Conservation (phyloP, 2,888 invertebrate species). For the Eueremaeus valkanovi region DNA sequence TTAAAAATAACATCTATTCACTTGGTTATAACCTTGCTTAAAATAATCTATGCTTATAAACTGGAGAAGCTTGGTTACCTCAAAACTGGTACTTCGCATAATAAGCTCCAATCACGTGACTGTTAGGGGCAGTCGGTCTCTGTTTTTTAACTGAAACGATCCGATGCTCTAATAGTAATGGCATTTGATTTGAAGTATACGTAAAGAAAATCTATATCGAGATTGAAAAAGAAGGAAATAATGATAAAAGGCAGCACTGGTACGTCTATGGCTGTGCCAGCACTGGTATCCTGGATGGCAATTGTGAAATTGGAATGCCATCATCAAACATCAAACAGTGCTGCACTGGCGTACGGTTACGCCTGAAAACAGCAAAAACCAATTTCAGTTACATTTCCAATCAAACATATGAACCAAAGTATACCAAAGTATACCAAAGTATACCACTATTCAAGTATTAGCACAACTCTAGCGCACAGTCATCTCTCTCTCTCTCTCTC, state of each 20-base stretch:
- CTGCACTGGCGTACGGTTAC: slow-evolving; percentile 3
- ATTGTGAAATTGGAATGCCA: slow-evolving; percentile 31
- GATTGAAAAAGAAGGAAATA: slow-evolving; percentile 23
- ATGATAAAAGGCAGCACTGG: not conserved
- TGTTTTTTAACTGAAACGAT: slow-evolving; percentile 1
- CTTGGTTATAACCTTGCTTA: no score
- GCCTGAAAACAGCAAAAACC: slow-evolving; percentile 32
- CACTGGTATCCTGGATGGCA: slow-evolving; percentile 16
- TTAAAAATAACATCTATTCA: no score
- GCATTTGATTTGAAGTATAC: slow-evolving; percentile 7
- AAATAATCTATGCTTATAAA: no score
- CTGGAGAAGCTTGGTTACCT: no score
- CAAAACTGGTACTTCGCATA: not conserved
- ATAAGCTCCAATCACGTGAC: not conserved
- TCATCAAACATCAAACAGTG: not conserved
- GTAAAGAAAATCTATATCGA: slow-evolving; percentile 19
- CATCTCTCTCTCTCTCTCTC: not conserved
- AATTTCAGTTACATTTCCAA: slow-evolving; percentile 29
- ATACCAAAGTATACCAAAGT: no score
- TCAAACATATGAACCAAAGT: slow-evolving; percentile 5
- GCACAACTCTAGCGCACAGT: not conserved
- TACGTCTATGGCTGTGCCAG: not conserved
- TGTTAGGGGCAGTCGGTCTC: not conserved
- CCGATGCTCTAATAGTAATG: not conserved
- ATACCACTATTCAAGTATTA: not conserved